phyloP scores from a whole-genome alignment of 2,797 vertebrate genomes.

The Sebastes matsubarae region DNA sequence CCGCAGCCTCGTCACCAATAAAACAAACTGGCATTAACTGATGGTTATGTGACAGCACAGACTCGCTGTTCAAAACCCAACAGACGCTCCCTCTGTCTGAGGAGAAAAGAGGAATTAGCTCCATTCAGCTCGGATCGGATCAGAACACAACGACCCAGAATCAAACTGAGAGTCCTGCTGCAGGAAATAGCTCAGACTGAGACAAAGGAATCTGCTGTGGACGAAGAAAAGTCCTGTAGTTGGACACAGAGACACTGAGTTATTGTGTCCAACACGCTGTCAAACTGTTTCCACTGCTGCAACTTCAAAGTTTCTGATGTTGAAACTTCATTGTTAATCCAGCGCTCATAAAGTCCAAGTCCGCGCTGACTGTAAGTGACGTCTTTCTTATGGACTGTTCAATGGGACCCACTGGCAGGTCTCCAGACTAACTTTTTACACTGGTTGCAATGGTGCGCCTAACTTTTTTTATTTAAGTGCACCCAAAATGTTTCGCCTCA shows the following conservation, averaged over 20 bases:
- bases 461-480: too few relatives aligned
- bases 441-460: too few relatives aligned
- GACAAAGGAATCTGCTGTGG: not conserved
- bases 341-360: not conserved
- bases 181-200: not conserved
- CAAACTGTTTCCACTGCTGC: not conserved
- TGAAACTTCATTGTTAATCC: not conserved
- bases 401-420: too few relatives aligned
- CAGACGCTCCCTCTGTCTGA: not conserved
- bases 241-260: not conserved
- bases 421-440: too few relatives aligned
- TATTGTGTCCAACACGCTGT: not conserved
- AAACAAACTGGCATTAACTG: not conserved
- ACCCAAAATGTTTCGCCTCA: too few relatives aligned
- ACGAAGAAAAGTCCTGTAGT: not conserved
- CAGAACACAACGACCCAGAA: conserved; percentile 23
- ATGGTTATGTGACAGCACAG: conserved; percentile 1
- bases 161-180: not conserved
- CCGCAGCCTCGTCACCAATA: not conserved
- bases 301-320: not conserved
- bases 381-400: not conserved
- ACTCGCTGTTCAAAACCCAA: too few relatives aligned
- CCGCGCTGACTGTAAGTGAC: not conserved
- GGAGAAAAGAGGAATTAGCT: conserved; percentile 48
- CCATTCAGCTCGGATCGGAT: conserved; percentile 28